Evolutionary conservation across 2,888 invertebrate genomes (phyloP).

Genomic region (Acanthopleura granulata): DNA sequence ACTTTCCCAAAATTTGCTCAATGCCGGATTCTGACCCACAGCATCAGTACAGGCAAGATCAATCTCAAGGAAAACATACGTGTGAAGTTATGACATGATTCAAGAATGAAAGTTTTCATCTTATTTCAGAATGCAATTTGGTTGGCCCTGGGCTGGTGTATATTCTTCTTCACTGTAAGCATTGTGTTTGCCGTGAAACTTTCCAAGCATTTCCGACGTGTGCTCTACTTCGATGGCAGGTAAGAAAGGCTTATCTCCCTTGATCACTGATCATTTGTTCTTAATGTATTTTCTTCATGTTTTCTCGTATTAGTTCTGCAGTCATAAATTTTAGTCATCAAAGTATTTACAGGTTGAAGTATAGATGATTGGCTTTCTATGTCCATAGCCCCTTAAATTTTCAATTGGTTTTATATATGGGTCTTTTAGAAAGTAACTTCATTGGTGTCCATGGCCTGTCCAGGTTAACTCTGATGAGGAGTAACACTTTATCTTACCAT

Average conservation of each 20-base stretch:
- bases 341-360: too few species aligned
- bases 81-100: neutral
- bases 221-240: slow-evolving; percentile 23
- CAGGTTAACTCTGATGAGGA: neutral
- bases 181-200: slow-evolving; percentile 83
- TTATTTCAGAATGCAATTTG: slow-evolving; percentile 88
- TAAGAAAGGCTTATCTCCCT: neutral
- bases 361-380: too few species aligned
- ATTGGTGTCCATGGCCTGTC: neutral
- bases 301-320: too few species aligned
- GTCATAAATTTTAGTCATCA: too few species aligned
- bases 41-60: neutral
- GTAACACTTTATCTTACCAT: too few species aligned
- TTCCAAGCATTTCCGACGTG: slow-evolving; percentile 70
- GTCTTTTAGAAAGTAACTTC: too few species aligned
- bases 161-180: slow-evolving; percentile 84
- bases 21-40: neutral
- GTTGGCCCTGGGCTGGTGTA: slow-evolving; percentile 87
- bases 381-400: too few species aligned
- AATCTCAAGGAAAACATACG: too few species aligned
- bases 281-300: too few species aligned
- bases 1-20: neutral
- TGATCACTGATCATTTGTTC: too few species aligned
- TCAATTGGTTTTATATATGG: too few species aligned
- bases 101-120: neutral